Evolutionary conservation across 2,797 vertebrate species (phyloP).

Genomic region (Pterois miles): DNA sequence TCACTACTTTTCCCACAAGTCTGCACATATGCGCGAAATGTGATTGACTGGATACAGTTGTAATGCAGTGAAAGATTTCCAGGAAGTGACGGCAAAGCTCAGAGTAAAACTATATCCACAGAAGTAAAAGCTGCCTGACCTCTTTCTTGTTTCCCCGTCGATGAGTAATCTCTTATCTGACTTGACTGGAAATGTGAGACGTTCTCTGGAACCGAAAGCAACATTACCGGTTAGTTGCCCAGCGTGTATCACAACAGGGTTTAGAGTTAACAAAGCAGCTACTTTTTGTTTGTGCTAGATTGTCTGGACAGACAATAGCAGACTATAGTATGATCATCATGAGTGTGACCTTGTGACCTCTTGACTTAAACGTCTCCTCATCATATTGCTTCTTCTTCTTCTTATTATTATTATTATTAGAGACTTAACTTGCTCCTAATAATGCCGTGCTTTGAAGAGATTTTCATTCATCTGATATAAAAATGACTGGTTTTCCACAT

Average conservation of each 20-base stretch:
- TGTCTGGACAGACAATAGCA: not conserved
- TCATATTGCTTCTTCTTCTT: not conserved
- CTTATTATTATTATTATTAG: not conserved
- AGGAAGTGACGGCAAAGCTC: not conserved
- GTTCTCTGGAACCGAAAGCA: not conserved
- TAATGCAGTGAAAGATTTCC: not conserved
- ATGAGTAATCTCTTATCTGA: not conserved
- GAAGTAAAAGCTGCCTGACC: rapidly evolving
- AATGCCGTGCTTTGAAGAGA: not conserved
- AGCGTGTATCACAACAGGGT: not conserved
- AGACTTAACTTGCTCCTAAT: not conserved
- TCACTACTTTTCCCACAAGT: not conserved
- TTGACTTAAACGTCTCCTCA: not conserved
- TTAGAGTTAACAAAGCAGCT: not conserved
- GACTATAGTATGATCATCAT: not conserved
- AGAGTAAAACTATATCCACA: not conserved
- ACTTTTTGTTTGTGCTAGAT: not conserved
- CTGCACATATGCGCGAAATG: not conserved
- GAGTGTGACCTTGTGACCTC: not conserved
- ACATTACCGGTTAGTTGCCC: too few species aligned
- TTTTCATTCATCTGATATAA: not conserved
- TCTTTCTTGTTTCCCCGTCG: not conserved
- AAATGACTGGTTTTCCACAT: not conserved
- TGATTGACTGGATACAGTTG: too few species aligned
- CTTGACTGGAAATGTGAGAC: constrained; percentile 7